phyloP scores from a whole-genome alignment of 2,888 invertebrate species.

The Drosophila gaucha region DNA sequence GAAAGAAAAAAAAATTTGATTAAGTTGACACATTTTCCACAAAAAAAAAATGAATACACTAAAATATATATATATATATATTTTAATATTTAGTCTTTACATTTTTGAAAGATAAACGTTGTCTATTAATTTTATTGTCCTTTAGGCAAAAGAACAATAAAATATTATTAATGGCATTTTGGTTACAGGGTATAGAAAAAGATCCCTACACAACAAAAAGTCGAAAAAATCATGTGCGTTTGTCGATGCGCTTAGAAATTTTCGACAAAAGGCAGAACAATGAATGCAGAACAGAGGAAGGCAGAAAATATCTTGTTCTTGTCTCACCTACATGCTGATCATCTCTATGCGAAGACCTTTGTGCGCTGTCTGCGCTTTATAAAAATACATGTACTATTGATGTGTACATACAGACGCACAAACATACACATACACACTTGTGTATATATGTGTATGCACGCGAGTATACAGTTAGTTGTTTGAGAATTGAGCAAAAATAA shows the following conservation, averaged over 20 bases:
- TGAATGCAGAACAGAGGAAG: constrained; percentile 43
- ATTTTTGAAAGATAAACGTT: too few relatives aligned
- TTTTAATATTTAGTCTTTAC: too few relatives aligned
- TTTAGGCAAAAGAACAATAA: too few relatives aligned
- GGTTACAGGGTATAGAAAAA: constrained; percentile 29
- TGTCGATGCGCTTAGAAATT: constrained; percentile 31
- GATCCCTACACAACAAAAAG: not conserved
- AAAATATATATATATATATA: too few relatives aligned
- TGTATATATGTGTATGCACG: constrained; percentile 13
- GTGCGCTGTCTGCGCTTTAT: constrained; percentile 73
- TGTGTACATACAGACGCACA: constrained; percentile 31
- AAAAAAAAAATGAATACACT: too few relatives aligned
- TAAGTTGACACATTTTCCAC: too few relatives aligned
- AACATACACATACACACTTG: constrained; percentile 7
- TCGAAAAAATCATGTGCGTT: constrained; percentile 9
- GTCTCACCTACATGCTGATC: constrained; percentile 77
- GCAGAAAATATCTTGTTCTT: constrained; percentile 57
- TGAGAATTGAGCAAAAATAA: constrained; percentile 74
- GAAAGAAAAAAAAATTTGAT: too few relatives aligned
- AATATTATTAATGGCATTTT: too few relatives aligned
- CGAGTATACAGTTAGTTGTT: constrained; percentile 76
- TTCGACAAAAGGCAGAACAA: constrained; percentile 44
- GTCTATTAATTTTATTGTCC: too few relatives aligned
- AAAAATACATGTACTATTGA: constrained; percentile 65
- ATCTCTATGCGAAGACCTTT: constrained; percentile 66